phyloP scores from a whole-genome alignment of 2,888 invertebrate species.

The Dicycla oo region DNA sequence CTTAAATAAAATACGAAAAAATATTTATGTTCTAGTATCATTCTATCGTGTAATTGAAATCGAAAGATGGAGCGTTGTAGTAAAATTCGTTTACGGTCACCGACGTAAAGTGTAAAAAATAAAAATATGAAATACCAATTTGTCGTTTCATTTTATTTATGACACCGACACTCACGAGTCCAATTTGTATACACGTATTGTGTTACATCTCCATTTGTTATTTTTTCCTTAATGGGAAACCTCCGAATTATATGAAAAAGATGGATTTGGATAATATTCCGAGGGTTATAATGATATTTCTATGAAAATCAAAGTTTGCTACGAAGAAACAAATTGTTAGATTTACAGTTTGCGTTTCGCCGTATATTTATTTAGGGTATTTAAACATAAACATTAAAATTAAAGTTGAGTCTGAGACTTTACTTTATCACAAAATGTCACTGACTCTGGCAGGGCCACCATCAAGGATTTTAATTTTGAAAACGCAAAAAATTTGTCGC shows the following conservation, averaged over 20 bases:
- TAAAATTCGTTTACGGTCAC: constrained; percentile 90
- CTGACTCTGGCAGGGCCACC: too few species aligned
- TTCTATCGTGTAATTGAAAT: constrained; percentile 88
- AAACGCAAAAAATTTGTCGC: too few species aligned
- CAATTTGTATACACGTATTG: constrained; percentile 36
- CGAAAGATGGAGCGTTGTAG: constrained; percentile 86
- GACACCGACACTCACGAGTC: constrained; percentile 30
- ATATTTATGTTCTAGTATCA: constrained; percentile 91
- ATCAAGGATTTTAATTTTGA: too few species aligned
- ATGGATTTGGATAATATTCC: background rate
- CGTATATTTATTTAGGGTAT: too few species aligned
- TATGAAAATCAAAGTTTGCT: background rate
- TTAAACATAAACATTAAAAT: too few species aligned
- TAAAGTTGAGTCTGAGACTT: too few species aligned
- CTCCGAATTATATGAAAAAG: background rate
- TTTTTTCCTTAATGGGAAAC: constrained; percentile 17
- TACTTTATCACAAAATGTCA: too few species aligned
- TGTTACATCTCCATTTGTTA: constrained; percentile 22
- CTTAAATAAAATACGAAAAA: constrained; percentile 89
- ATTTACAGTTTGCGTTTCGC: too few species aligned
- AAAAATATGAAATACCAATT: constrained; percentile 88
- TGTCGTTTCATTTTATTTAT: constrained; percentile 79
- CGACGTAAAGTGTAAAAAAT: constrained; percentile 89
- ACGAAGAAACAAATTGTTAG: too few species aligned
- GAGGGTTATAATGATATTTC: too few species aligned